Evolutionary conservation across 30 jellyfish, hydroid and myxozoan genomes (phyloP), one percentile per base, ranked within the genome.

Genomic region (Aurelia sp.): DNA sequence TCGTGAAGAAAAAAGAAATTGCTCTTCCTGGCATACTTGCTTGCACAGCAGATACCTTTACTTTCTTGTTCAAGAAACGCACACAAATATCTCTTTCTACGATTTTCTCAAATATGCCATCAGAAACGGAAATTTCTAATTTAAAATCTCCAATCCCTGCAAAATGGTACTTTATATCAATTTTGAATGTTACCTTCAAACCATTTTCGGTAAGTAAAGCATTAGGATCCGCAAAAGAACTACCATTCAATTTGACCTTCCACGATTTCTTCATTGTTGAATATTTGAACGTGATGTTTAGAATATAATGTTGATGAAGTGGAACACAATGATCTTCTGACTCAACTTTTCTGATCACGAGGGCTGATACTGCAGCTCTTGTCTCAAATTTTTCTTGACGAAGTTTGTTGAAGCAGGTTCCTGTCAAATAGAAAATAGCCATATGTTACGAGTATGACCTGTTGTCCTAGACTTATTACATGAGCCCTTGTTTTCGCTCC

Each of bases 301-400:
- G 17, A 47, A 80, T 27, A 40, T 64, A 80, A 9, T 61, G 55
- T 31, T 35, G 50, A 11, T 80, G 81, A 9, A 21, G 30, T 4
- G 13, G 58, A 63, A 63, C 18, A 48, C 90, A 80, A n/a, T 48
- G 41, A 20, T 80, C 72, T n/a, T 62, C 19, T 17, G 76, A 80
- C 18, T 27, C 38, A 13, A 80, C 72, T 52, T 51, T 74, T 63
- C 17, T 21, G 67, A 80, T 53, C 16, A 41, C 21, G 50, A 80
- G 81, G 3, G 65, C 51, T 13, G 53, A 30, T 11, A 63, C 73
- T n/a, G 19, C 24, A 27, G 74, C 74, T 30, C 40, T 60, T 20
- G 86, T 60, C 38, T 24, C 59, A 4, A 60, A 15, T 4, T 10
- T 51, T 24, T 40, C 47, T 53, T 57, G 44, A 20, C 52, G 47